Conservation (phyloP, 2,888 invertebrate genomes). For the Rotaria socialis region DNA sequence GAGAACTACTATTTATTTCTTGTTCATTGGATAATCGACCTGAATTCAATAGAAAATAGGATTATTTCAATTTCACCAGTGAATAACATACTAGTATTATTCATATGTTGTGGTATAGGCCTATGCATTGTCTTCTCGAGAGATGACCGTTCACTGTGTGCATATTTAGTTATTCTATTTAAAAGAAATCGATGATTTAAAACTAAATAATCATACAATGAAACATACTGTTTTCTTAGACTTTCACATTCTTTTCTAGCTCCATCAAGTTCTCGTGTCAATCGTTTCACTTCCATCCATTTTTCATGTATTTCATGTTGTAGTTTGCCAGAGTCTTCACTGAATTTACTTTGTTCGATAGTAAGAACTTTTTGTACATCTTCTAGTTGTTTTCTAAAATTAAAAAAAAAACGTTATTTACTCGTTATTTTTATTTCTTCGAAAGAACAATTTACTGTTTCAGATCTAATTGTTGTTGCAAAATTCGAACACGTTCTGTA, state of each 20-base stretch:
- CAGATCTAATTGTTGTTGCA: slow-evolving; percentile 22
- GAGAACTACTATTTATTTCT: neutral
- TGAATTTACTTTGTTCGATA: neutral
- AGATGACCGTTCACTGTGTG: slow-evolving; percentile 5
- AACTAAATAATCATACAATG: too few species aligned
- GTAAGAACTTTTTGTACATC: neutral
- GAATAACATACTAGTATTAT: neutral
- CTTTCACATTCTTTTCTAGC: slow-evolving; percentile 6
- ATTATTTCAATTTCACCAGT: too few species aligned
- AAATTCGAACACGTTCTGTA: slow-evolving; percentile 19
- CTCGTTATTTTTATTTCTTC: too few species aligned
- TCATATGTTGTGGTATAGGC: slow-evolving; percentile 16
- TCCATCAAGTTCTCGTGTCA: slow-evolving; percentile 8
- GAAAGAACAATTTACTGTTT: neutral
- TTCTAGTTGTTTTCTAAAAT: slow-evolving; percentile 21
- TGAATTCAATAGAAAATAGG: neutral
- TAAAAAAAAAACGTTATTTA: too few species aligned
- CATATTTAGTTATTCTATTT: slow-evolving; percentile 10
- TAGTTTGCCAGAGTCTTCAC: slow-evolving; percentile 14
- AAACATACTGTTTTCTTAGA: slow-evolving; percentile 4
- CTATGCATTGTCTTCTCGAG: slow-evolving; percentile 5
- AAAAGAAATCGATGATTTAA: too few species aligned
- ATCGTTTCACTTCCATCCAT: slow-evolving; percentile 22
- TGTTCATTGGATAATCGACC: neutral
- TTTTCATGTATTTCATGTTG: slow-evolving; percentile 17